A percentile compares a stretch with the other conserved stretches of the same genome.
These are phyloP conservation scores for Heterotis niloticus DNA, from an alignment of 2,113 vertebrate genomes.

Conservation along the genomic window DNA sequence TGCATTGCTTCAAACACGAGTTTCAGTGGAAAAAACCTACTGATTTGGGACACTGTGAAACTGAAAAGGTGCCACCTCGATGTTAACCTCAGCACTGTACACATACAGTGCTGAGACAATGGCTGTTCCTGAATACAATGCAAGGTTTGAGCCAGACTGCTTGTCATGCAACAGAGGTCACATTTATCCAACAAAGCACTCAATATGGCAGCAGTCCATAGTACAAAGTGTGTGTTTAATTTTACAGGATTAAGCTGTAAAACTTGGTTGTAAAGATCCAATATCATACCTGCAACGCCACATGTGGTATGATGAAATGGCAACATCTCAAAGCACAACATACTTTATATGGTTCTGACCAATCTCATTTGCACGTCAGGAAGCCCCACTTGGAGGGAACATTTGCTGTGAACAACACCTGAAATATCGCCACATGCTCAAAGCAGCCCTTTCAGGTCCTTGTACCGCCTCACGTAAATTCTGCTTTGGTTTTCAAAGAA, in stretches of 20 bases:
- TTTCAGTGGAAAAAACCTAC: too few relatives aligned
- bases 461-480: too few relatives aligned
- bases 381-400: background rate
- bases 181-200: background rate
- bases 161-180: background rate
- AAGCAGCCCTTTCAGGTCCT: background rate
- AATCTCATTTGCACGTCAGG: background rate
- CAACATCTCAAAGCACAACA: background rate
- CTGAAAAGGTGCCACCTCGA: too few relatives aligned
- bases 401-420: background rate
- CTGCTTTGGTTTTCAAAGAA: background rate
- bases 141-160: too few relatives aligned
- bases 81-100: background rate
- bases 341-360: constrained; percentile 32
- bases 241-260: constrained; percentile 2
- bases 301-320: constrained; percentile 34
- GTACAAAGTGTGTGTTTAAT: background rate
- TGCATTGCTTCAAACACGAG: too few relatives aligned
- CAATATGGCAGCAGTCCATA: background rate
- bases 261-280: background rate
- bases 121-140: too few relatives aligned
- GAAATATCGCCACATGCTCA: background rate
- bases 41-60: too few relatives aligned
- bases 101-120: background rate
- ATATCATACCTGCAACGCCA: background rate